phyloP scores from a whole-genome alignment of 2,113 vertebrate species.

The Camelus dromedarius region DNA sequence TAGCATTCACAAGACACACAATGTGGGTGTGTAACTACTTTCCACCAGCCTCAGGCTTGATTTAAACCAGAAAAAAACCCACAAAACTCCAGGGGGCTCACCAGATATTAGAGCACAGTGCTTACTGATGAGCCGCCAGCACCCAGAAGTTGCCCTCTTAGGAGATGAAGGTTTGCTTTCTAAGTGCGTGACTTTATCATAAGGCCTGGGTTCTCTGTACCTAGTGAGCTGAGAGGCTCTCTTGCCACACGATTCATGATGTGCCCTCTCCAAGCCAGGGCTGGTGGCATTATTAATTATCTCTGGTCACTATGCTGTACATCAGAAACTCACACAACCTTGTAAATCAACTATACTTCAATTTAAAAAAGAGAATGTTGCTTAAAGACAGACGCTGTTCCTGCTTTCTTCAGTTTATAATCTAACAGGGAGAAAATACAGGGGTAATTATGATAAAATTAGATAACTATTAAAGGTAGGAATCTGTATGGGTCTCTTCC shows the following conservation, averaged over 20 bases:
- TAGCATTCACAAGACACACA: conserved; percentile 64
- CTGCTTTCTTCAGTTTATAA: not conserved
- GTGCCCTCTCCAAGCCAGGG: conserved; percentile 8
- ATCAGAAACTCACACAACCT: too few species aligned
- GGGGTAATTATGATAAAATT: not conserved
- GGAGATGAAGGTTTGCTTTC: not conserved
- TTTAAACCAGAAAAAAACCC: not conserved
- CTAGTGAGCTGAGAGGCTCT: not conserved
- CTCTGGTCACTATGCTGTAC: not conserved
- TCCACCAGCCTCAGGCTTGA: conserved; percentile 58
- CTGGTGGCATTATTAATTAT: conserved; percentile 37
- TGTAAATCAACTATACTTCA: too few species aligned
- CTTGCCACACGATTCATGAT: not conserved
- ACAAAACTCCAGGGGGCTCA: not conserved
- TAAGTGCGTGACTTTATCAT: conserved; percentile 22
- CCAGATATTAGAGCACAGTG: not conserved
- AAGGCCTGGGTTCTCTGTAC: conserved; percentile 43
- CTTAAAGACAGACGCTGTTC: not conserved
- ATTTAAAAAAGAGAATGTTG: not conserved
- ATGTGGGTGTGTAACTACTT: conserved; percentile 40
- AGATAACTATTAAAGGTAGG: not conserved
- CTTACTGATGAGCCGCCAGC: not conserved
- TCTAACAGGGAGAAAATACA: not conserved
- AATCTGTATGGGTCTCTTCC: not conserved
- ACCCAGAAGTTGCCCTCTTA: not conserved